Percentiles rank a stretch among this genome's conserved stretches.
Conservation (phyloP, 2,113 vertebrate genomes). For the Psilopsiagon aurifrons region DNA sequence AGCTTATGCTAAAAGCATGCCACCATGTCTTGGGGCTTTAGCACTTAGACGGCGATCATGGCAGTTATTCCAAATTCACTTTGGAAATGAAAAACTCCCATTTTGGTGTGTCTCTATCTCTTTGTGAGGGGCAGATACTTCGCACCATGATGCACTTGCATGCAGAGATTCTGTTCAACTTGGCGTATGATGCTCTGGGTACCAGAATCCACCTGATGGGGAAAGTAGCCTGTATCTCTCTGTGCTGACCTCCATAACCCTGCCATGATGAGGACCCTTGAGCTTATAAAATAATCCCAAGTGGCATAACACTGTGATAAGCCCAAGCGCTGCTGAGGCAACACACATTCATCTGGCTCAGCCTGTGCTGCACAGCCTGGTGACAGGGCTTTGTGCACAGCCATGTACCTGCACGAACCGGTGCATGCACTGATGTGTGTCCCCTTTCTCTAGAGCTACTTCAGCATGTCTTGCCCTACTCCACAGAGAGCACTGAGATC, state of each 20-base stretch:
- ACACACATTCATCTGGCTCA: neutral
- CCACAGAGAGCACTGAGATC: neutral
- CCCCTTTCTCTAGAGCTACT: neutral
- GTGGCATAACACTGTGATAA: neutral
- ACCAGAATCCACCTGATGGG: neutral
- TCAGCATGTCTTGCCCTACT: neutral
- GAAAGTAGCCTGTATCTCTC: neutral
- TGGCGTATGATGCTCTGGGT: neutral
- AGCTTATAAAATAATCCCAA: neutral
- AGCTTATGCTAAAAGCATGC: neutral
- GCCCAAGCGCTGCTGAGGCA: neutral
- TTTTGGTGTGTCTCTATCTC: neutral
- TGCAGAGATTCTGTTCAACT: neutral
- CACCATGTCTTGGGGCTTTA: neutral
- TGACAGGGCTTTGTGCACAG: neutral
- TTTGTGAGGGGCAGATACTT: neutral
- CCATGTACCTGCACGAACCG: rapidly evolving
- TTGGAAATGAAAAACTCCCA: neutral
- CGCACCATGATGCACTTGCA: neutral
- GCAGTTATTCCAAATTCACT: neutral
- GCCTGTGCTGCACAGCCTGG: neutral
- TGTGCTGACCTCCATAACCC: neutral
- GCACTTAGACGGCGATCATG: neutral
- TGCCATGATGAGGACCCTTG: neutral
- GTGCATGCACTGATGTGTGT: neutral